Percentiles rank a stretch among this genome's conserved stretches.
Conservation (phyloP, 2,888 invertebrate genomes). For the Amphipoea lucens region DNA sequence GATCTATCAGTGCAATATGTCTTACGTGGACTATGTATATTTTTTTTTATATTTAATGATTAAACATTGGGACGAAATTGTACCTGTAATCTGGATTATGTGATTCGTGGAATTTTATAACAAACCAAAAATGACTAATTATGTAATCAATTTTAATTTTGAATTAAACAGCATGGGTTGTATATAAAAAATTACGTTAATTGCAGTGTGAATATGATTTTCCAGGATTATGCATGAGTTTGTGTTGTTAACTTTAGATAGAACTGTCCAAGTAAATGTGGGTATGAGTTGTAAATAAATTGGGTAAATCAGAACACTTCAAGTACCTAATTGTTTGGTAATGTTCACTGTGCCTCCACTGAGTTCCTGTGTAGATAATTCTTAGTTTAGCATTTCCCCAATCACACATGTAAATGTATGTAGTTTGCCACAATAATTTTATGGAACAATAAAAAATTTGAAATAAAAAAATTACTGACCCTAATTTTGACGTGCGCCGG, state of each 20-base stretch:
- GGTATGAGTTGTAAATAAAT: conserved; percentile 48
- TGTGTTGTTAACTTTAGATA: conserved; percentile 58
- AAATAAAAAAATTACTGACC: background rate
- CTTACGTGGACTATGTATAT: conserved; percentile 28
- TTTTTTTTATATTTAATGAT: conserved; percentile 18
- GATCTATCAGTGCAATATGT: conserved; percentile 34
- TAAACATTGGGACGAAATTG: conserved; percentile 19
- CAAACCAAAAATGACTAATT: conserved; percentile 44
- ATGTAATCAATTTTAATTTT: conserved; percentile 12
- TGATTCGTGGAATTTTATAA: conserved; percentile 47
- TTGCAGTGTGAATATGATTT: conserved; percentile 35
- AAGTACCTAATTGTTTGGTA: conserved; percentile 10
- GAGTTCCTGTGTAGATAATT: conserved; percentile 37
- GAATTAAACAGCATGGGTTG: conserved; percentile 59
- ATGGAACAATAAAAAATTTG: background rate
- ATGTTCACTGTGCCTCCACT: conserved; percentile 16
- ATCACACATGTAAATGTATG: conserved; percentile 2
- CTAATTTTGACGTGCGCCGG: background rate
- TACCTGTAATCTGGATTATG: conserved; percentile 26
- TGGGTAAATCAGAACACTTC: conserved; percentile 17
- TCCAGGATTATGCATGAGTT: conserved; percentile 63
- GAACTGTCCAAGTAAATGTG: conserved; percentile 26
- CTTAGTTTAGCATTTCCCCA: conserved; percentile 23
- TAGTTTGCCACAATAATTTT: conserved; percentile 25
- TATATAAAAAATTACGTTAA: background rate